Conservation (phyloP, 2,113 vertebrate species). For the Gopherus flavomarginatus region DNA sequence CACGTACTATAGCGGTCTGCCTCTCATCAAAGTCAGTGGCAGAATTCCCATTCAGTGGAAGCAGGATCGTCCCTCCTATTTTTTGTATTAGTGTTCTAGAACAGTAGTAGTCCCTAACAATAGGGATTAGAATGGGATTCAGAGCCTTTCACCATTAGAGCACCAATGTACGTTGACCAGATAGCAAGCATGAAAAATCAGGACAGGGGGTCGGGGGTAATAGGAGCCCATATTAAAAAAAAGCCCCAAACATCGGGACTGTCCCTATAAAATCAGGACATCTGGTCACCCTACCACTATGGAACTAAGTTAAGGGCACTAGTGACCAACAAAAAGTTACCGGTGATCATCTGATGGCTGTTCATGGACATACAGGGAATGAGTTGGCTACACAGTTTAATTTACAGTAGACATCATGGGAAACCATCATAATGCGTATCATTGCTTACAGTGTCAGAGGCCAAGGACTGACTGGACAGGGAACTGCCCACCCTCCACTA, state of each 20-base stretch:
- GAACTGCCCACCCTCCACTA: not conserved
- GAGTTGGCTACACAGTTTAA: too few relatives aligned
- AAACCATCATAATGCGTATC: not conserved
- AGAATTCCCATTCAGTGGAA: not conserved
- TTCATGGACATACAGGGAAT: too few relatives aligned
- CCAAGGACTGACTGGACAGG: not conserved
- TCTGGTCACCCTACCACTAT: not conserved
- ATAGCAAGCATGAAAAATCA: too few relatives aligned
- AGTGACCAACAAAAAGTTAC: too few relatives aligned
- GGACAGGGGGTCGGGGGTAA: too few relatives aligned
- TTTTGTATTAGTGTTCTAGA: accelerated
- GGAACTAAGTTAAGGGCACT: too few relatives aligned
- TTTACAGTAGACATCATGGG: too few relatives aligned
- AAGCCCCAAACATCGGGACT: too few relatives aligned
- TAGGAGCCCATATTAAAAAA: too few relatives aligned
- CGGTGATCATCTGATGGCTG: too few relatives aligned
- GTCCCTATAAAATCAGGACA: too few relatives aligned
- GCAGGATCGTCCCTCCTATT: not conserved
- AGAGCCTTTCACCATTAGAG: not conserved
- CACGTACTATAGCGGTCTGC: not conserved
- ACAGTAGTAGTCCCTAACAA: not conserved
- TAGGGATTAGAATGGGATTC: too few relatives aligned
- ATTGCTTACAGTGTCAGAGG: not conserved
- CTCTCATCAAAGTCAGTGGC: not conserved
- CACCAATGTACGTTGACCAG: not conserved